Evolutionary conservation across 1,140 invertebrate genomes (phyloP), one percentile per base, ranked within the genome.

Genomic region (Periplaneta americana): DNA sequence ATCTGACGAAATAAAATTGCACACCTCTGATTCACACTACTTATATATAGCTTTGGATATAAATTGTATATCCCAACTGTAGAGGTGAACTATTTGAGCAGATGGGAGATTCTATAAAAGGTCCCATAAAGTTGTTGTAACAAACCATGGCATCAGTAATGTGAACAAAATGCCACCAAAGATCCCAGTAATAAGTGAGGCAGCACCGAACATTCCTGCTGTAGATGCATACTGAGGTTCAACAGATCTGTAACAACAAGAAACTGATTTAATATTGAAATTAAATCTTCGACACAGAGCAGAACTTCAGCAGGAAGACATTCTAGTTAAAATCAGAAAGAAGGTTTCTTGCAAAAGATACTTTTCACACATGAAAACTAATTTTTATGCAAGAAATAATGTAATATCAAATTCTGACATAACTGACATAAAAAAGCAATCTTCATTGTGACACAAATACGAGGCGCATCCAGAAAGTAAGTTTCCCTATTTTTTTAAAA

Each of bases 151-250:
- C 74, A 81, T 76, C 37, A 95, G 84, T 83, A 94, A 91, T 0
- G 95, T 93, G 85, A 96, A 95, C 32, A 94, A 88, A 35, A 99
- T 91, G 15, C 98, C 98, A 74, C 88, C 88, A 83, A 97, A 94
- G 22, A 99, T 96, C 34, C 98, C 98, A 2, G 96, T 94, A 1
- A 99, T 94, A 1, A 99, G 90, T 84, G 93, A 94, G 28, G 98
- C 97, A 2, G 95, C 97, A 35, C 94, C 97, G 87, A 98, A 96
- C 98, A 99, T 99, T 37, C 98, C 98, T 4, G 98, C 98, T 13
- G 93, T 95, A 0, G 94, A 89, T 32, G 96, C 95, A 87, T 98
- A 91, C 84, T 96, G 93, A 0, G 93, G 91, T 74, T 96, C 93
- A 15, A 98, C 97, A 57, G 91, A 93, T 83, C 96, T 98, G 88